These are phyloP conservation scores for Hafferia zeledoni DNA, from an alignment of 2,797 vertebrate genomes.

Conservation along the genomic window DNA sequence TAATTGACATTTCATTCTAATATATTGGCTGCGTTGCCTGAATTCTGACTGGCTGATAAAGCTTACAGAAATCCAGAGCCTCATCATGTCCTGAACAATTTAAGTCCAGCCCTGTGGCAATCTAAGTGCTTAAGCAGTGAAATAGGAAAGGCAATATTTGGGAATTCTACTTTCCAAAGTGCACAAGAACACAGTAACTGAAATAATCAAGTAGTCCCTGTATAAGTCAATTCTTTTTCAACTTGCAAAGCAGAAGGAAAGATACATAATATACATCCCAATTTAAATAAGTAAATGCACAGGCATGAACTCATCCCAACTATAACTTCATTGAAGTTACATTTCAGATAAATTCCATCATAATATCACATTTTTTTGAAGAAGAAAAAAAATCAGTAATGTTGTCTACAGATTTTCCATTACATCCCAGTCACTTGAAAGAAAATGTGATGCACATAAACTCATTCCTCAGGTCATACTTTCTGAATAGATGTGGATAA, in stretches of 20 bases:
- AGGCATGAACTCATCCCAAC: neutral
- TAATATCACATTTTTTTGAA: neutral
- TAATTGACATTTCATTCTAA: slow-evolving; percentile 69
- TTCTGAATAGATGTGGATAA: neutral
- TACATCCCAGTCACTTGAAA: neutral
- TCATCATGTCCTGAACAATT: slow-evolving; percentile 34
- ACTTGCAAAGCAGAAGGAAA: neutral
- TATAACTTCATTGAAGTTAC: neutral
- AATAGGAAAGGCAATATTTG: slow-evolving; percentile 11
- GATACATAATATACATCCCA: neutral
- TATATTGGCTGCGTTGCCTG: slow-evolving; percentile 21
- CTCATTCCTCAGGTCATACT: neutral
- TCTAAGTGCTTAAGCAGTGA: slow-evolving; percentile 11
- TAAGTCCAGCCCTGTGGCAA: neutral
- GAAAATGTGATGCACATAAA: neutral
- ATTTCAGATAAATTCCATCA: neutral
- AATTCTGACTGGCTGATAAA: slow-evolving; percentile 51
- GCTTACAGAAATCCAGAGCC: slow-evolving; percentile 18
- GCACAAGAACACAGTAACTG: neutral
- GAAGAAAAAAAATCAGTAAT: neutral
- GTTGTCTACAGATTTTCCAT: neutral
- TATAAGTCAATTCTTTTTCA: neutral
- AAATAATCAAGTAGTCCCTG: neutral
- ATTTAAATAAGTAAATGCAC: neutral
- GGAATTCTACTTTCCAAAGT: neutral